Conservation (phyloP, 2,888 invertebrate species). For the Erannis defoliaria region DNA sequence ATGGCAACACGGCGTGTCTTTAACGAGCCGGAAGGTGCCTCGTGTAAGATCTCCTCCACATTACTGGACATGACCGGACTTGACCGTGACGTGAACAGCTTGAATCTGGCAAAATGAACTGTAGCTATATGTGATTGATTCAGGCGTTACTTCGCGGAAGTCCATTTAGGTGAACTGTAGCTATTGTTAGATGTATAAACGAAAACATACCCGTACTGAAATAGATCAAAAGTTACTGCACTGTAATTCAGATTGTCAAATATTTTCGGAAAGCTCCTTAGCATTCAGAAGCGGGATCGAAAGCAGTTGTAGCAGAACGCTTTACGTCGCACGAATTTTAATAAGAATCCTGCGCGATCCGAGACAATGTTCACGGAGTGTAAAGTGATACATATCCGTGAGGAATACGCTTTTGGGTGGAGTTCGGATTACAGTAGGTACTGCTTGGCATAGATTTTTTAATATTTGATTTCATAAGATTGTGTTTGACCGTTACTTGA, state of each 20-base stretch:
- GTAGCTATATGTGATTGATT: too few species aligned
- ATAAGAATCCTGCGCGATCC: conserved; percentile 32
- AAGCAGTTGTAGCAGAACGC: conserved; percentile 46
- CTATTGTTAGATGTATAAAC: too few species aligned
- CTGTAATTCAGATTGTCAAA: conserved; percentile 34
- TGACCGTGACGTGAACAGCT: too few species aligned
- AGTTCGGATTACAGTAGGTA: conserved; percentile 4
- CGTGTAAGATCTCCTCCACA: too few species aligned
- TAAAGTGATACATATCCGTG: conserved; percentile 24
- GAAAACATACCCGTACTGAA: neutral
- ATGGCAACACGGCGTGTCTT: too few species aligned
- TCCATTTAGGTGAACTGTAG: too few species aligned
- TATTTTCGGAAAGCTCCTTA: conserved; percentile 40
- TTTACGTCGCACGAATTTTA: conserved; percentile 47
- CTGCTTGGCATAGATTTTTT: neutral
- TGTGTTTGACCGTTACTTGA: conserved; percentile 1
- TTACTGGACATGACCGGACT: too few species aligned
- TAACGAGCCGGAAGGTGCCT: too few species aligned
- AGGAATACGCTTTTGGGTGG: conserved; percentile 14
- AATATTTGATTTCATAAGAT: neutral
- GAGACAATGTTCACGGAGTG: conserved; percentile 27
- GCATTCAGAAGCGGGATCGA: conserved; percentile 40
- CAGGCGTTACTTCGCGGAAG: too few species aligned
- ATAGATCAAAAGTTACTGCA: neutral
- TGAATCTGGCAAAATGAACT: too few species aligned